These are phyloP conservation scores for Megastigmus dorsalis DNA, from an alignment of 2,888 invertebrate genomes.

Conservation along the genomic window DNA sequence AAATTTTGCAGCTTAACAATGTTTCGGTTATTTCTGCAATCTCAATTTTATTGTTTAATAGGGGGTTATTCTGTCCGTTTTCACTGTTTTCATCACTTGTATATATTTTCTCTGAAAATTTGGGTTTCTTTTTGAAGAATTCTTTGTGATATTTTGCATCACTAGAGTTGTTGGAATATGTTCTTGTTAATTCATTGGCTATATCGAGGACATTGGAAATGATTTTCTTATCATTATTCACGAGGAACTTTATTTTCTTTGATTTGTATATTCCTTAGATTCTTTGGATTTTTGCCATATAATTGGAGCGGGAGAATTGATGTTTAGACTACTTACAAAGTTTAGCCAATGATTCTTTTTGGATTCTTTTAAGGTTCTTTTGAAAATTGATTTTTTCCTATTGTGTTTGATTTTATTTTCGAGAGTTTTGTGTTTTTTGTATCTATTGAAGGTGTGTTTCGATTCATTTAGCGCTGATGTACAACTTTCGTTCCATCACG, in stretches of 20 bases:
- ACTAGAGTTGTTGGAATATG: constrained; percentile 34
- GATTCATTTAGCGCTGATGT: constrained; percentile 15
- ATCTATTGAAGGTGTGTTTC: no score
- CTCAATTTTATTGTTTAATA: not conserved
- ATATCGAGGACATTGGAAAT: constrained; percentile 29
- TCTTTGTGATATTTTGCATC: constrained; percentile 14
- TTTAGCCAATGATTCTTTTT: not conserved
- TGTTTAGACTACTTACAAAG: no score
- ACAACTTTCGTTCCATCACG: constrained; percentile 46
- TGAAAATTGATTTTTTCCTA: constrained; percentile 3
- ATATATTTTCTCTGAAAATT: not conserved
- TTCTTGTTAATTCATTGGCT: constrained; percentile 22
- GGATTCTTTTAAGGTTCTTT: not conserved
- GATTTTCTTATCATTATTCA: not conserved
- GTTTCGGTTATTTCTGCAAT: not conserved
- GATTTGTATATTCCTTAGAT: not conserved
- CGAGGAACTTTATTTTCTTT: not conserved
- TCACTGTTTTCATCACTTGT: not conserved
- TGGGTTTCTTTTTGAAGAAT: not conserved
- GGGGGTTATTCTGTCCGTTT: not conserved
- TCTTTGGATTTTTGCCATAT: not conserved
- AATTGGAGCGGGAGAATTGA: no score
- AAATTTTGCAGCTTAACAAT: not conserved
- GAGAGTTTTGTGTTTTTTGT: not conserved
- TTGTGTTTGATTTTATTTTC: constrained; percentile 35